Conservation (phyloP, 2,888 invertebrate genomes). For the Pristionchus maxplancki region DNA sequence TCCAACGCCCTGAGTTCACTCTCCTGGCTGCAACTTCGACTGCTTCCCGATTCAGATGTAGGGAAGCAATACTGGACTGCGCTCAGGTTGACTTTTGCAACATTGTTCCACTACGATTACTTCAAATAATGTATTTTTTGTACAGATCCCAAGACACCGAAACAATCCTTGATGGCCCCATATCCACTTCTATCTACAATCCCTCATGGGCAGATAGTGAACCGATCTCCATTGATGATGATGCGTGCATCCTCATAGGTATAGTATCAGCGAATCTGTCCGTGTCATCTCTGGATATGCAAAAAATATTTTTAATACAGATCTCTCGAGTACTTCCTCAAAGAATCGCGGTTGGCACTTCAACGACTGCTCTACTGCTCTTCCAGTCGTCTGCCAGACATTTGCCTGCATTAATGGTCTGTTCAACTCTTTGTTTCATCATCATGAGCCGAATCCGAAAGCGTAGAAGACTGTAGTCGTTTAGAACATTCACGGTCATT, state of each 20-base stretch:
- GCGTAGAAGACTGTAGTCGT: no score
- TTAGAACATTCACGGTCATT: no score
- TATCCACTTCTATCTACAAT: constrained; percentile 33
- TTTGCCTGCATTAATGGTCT: constrained; percentile 3
- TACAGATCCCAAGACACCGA: not conserved
- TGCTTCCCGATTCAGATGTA: not conserved
- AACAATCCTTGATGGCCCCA: not conserved
- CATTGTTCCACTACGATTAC: not conserved
- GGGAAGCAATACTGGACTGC: not conserved
- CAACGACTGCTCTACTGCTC: not conserved
- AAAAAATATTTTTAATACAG: not conserved
- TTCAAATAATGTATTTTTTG: not conserved
- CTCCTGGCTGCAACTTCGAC: constrained; percentile 8
- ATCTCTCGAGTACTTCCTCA: not conserved
- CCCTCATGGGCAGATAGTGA: constrained; percentile 30
- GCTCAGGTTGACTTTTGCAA: not conserved
- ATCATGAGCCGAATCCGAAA: no score
- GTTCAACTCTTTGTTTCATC: no score
- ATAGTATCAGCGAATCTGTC: not conserved
- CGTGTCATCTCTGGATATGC: not conserved
- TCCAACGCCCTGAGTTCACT: not conserved
- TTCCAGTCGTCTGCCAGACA: constrained; percentile 23
- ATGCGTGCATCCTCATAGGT: not conserved
- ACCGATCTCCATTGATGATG: not conserved
- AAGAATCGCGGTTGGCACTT: not conserved